Evolutionary conservation across 2,797 vertebrate species (phyloP).

Genomic region (Apogon hyalosoma): DNA sequence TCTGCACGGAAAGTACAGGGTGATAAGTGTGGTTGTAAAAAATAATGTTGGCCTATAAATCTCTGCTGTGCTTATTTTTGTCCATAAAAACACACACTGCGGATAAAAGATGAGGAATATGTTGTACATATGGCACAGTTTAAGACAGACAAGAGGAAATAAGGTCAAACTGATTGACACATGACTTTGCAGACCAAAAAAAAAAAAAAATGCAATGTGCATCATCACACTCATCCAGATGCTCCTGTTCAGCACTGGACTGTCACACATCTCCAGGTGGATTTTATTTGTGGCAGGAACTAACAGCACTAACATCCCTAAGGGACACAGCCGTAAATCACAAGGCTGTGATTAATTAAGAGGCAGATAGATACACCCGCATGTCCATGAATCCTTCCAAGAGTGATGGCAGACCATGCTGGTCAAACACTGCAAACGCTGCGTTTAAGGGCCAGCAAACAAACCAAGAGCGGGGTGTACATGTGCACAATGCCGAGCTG

Average conservation of each 20-base stretch:
- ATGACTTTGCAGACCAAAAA: conserved; percentile 2
- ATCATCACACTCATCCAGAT: conserved; percentile 28
- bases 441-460: conserved; percentile 9
- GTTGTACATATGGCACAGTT: conserved; percentile 23
- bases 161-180: conserved; percentile 21
- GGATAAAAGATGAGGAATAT: conserved; percentile 37
- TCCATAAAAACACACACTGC: conserved; percentile 48
- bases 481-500: background rate
- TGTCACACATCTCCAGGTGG: conserved; percentile 35
- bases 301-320: conserved; percentile 9
- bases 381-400: conserved; percentile 41
- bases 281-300: conserved; percentile 39
- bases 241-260: conserved; percentile 11
- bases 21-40: conserved; percentile 72
- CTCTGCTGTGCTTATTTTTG: conserved; percentile 57
- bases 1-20: conserved; percentile 37
- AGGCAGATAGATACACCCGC: conserved; percentile 34
- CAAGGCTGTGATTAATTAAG: conserved; percentile 69
- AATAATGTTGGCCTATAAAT: conserved; percentile 68
- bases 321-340: conserved; percentile 48
- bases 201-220: too few relatives aligned
- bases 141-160: conserved; percentile 1
- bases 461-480: conserved; percentile 8
- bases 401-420: conserved; percentile 34
- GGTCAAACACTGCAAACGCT: conserved; percentile 37